These are phyloP conservation scores for Trichonephila inaurata DNA, from an alignment of 1,140 invertebrate species.

Conservation along the genomic window DNA sequence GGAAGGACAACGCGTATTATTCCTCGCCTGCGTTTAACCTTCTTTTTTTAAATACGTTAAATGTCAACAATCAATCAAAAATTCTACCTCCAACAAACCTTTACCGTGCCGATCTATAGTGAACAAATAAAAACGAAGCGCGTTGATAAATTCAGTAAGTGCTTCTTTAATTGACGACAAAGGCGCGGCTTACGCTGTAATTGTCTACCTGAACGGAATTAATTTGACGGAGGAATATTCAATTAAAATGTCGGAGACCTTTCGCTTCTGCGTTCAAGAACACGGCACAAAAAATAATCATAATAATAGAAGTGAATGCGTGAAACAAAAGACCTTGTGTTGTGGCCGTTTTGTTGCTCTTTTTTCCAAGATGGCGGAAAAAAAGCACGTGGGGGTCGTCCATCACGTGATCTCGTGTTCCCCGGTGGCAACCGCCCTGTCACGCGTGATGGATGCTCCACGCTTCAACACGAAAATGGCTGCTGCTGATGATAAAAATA, in stretches of 20 bases:
- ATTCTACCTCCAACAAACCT: background rate
- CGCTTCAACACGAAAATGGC: conserved; percentile 73
- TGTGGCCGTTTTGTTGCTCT: conserved; percentile 16
- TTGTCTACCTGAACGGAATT: conserved; percentile 51
- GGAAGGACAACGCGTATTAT: too few species aligned
- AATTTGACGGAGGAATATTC: conserved; percentile 44
- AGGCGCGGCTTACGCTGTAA: conserved; percentile 41
- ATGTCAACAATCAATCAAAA: background rate
- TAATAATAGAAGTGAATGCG: background rate
- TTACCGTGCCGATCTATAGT: background rate
- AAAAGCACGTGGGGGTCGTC: conserved; percentile 64
- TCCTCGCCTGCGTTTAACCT: too few species aligned
- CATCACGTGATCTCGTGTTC: conserved; percentile 69
- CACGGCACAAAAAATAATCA: conserved; percentile 27
- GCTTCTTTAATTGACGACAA: conserved; percentile 37
- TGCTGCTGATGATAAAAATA: conserved; percentile 65
- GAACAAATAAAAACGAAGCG: conserved; percentile 1
- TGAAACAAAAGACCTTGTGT: conserved; percentile 51
- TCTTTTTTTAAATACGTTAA: background rate
- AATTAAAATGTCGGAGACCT: conserved; percentile 53
- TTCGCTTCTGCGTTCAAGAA: conserved; percentile 29
- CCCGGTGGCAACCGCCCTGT: conserved; percentile 63
- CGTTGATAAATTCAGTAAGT: conserved; percentile 16
- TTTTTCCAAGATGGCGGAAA: conserved; percentile 48
- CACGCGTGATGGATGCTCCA: conserved; percentile 68